Evolutionary conservation across 2,797 vertebrate species (phyloP), one percentile per base, ranked within the genome.

Genomic region (Alectoris magna): DNA sequence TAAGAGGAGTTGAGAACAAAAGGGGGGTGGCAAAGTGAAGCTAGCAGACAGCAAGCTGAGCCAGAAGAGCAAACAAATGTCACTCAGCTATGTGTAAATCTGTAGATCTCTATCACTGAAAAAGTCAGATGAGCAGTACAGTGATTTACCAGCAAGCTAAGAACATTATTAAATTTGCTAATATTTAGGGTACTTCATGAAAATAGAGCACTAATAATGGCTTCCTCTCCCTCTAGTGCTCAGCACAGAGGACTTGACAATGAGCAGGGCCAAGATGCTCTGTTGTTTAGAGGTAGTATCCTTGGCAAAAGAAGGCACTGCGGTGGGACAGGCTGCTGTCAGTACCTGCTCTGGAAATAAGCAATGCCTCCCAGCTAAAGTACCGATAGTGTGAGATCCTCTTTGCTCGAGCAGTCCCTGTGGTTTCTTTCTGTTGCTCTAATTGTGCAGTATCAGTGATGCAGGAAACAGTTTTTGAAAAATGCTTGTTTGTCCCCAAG

Each of bases 231-330:
- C 21, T 81, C 46, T 44, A 38, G 66, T 72, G 62, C 77, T 88
- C 69, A 87, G 87, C 78, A 90, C 34, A 69, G 90, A 75, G 74
- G 67, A 53, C 56, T 34, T 44, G 22, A 78, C 2, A 9, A 19
- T 18, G 49, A 60, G 60, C 46, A 49, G n/a, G 51, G 56, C 64
- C 80, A 70, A 49, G 49, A 60, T 36, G 86, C 48, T 55, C 38
- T 38, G 16, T 71, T 90, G 46, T 56, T 43, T 66, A 58, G 84
- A 94, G 91, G 93, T 93, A 95, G 88, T 39, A 38, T 80, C 70
- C 76, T 60, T 85, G 64, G 13, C 55, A 66, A 78, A 90, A 77
- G 18, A 69, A 89, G 70, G 63, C 63, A 60, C 56, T n/a, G 49
- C 58, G 49, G 29, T 72, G 80, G 69, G 31, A 82, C 38, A 84